phyloP scores from a whole-genome alignment of 1,140 invertebrate species.

The Amyelois transitella region DNA sequence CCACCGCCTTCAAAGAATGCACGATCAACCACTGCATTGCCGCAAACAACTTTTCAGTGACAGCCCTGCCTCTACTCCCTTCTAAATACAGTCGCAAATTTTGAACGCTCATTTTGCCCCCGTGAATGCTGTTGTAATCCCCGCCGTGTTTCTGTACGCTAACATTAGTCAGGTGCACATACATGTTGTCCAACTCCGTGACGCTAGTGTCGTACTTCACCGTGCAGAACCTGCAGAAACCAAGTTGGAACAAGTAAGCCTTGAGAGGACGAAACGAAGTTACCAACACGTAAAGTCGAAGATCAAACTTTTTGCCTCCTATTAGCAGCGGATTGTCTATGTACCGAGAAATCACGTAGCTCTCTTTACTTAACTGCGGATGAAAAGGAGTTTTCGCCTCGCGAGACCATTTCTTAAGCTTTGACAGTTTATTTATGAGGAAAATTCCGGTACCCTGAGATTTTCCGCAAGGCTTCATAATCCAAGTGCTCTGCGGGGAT shows the following conservation, averaged over 20 bases:
- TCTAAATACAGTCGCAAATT: conserved; percentile 93
- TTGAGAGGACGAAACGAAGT: conserved; percentile 87
- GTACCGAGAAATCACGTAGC: conserved; percentile 92
- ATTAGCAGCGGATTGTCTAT: conserved; percentile 89
- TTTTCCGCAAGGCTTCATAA: conserved; percentile 94
- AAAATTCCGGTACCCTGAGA: conserved; percentile 92
- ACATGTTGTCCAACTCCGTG: conserved; percentile 86
- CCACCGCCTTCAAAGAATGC: conserved; percentile 87
- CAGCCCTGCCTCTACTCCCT: conserved; percentile 89
- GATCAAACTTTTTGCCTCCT: conserved; percentile 91
- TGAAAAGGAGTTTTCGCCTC: conserved; percentile 89
- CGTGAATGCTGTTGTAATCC: conserved; percentile 95
- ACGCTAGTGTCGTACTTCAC: conserved; percentile 87
- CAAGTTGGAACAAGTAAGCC: conserved; percentile 89
- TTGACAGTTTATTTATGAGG: conserved; percentile 90
- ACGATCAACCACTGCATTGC: conserved; percentile 92
- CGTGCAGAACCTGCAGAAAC: conserved; percentile 85
- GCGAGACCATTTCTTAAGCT: conserved; percentile 89
- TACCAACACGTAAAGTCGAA: conserved; percentile 89
- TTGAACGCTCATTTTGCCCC: conserved; percentile 94
- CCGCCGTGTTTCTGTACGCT: conserved; percentile 88
- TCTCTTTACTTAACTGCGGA: conserved; percentile 78
- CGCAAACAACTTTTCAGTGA: conserved; percentile 87
- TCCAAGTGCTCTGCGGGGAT: conserved; percentile 94
- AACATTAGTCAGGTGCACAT: conserved; percentile 92